Percentiles rank a stretch among this genome's conserved stretches.
phyloP scores from a whole-genome alignment of 2,113 vertebrate species.

The Varanus komodoensis region DNA sequence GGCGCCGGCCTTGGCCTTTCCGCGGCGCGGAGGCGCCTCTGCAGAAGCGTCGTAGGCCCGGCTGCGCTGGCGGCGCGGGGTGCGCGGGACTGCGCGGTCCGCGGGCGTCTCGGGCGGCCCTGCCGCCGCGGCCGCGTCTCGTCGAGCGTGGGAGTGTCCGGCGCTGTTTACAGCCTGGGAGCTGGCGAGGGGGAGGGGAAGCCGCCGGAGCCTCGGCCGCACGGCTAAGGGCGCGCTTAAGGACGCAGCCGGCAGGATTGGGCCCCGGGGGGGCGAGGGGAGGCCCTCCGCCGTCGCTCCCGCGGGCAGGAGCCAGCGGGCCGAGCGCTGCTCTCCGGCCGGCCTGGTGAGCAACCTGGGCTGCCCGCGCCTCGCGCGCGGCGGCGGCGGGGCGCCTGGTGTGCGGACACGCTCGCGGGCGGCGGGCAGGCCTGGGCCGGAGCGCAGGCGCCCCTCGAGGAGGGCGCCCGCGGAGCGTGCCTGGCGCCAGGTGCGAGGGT shows the following conservation, averaged over 20 bases:
- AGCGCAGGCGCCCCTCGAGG: no score
- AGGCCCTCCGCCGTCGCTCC: neutral
- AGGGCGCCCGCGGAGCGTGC: no score
- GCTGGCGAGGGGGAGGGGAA: neutral
- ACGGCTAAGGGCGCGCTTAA: neutral
- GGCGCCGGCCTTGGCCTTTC: neutral
- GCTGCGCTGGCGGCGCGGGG: neutral
- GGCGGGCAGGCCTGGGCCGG: no score
- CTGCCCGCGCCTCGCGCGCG: no score
- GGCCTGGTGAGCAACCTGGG: neutral
- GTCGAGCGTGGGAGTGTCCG: neutral
- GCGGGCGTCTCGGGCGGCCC: neutral
- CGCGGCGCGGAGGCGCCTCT: neutral
- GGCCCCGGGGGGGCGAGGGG: neutral
- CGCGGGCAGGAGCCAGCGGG: no score
- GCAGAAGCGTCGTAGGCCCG: neutral
- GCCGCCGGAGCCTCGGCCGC: neutral
- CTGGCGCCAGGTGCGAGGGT: no score
- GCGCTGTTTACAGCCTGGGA: neutral
- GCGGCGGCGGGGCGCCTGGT: neutral
- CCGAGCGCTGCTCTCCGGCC: neutral
- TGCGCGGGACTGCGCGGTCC: neutral
- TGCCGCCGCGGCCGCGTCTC: neutral
- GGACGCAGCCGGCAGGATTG: no score
- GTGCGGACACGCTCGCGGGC: rapidly evolving